Conservation (phyloP, 2,888 invertebrate species). For the Dorcus parallelipipedus region DNA sequence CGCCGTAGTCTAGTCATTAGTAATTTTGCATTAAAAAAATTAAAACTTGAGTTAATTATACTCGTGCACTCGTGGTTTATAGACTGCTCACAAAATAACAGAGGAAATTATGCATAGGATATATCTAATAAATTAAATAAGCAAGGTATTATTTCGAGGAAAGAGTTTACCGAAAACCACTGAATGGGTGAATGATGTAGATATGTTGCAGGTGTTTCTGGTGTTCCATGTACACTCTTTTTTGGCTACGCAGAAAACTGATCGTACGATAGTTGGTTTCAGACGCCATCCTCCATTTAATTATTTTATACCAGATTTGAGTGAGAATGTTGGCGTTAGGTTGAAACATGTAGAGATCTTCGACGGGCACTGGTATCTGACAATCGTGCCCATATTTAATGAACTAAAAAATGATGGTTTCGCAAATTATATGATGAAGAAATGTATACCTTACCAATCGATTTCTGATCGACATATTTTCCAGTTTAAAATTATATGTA, state of each 20-base stretch:
- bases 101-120: no score
- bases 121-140: background rate
- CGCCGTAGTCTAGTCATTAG: no score
- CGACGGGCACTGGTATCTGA: conserved; percentile 4
- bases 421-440: background rate
- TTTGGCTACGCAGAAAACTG: conserved; percentile 24
- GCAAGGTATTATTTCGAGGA: background rate
- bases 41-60: no score
- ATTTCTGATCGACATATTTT: background rate
- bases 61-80: no score
- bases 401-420: conserved; percentile 1
- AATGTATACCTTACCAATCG: background rate
- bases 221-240: conserved; percentile 24
- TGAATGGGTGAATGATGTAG: conserved; percentile 26
- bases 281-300: conserved; percentile 17
- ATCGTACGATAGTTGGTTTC: conserved; percentile 24
- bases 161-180: conserved; percentile 19
- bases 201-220: conserved; percentile 18
- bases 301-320: conserved; percentile 9
- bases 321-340: conserved; percentile 13
- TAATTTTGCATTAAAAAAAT: no score
- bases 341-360: conserved; percentile 14
- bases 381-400: conserved; percentile 17
- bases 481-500: no score
- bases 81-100: no score